Base-by-base conservation (phyloP, 2,113 vertebrate genomes). In the Delphinus delphis region DNA sequence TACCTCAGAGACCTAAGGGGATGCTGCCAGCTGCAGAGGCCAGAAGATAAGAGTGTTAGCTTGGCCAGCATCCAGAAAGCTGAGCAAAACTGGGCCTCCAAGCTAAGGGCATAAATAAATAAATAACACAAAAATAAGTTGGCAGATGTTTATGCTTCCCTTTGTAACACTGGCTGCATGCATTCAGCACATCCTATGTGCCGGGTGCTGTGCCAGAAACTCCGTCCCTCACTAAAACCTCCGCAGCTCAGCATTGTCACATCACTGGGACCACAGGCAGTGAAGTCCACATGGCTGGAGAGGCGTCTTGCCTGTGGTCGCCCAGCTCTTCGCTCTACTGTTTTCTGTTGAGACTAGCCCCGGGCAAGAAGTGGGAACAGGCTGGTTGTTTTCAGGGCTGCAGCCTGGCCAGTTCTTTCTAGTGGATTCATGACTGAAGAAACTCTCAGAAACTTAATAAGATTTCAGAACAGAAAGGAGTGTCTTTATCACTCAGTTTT, bases 11-110 rank as follows among this genome's bases (percentile, higher is more conserved):
- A 74, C 87, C 65, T 25, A 38, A 0, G 1, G 76, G 41, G 63
- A 96, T 63, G 82, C 79, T 87, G 93, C 93, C 96, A 97, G 95
- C 95, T 95, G 82, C 97, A 80, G 71, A 83, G 93, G 26, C 96
- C 96, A 82, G 85, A 71, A 97, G 96, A 95, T 94, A 91, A 97
- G 93, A 93, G 85, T 67, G 86, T 96, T 97, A 96, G 95, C 93
- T 88, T 97, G 97, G 97, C 96, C 41, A 47, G 33, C 70, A 55
- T 87, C 96, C 97, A 96, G 91, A 36, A 90, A 95, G 68, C 91
- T 47, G 82, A 94, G 91, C 94, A 95, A 94, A 94, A 88, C 44
- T 55, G 44, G 58, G 85, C 95, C 95, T 96, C 88, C 55, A 15
- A 83, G 95, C 91, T 88, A 86, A 70, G 89, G 68, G 95, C 79